A percentile compares a stretch with the other conserved stretches of the same genome.
phyloP scores from a whole-genome alignment of 2,113 vertebrate genomes.

The Paralichthys olivaceus region DNA sequence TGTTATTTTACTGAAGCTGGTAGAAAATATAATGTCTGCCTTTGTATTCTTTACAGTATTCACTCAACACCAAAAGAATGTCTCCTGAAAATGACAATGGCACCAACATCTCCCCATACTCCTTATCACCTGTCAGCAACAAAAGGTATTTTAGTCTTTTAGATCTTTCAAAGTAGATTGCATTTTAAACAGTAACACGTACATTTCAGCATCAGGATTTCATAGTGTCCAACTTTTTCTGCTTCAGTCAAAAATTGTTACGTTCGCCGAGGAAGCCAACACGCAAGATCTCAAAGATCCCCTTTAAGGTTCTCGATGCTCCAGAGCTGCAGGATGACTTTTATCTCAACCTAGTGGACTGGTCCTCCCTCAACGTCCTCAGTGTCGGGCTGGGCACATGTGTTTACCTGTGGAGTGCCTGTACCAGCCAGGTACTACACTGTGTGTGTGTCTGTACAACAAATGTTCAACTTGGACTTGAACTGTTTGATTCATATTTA shows the following conservation, averaged over 20 bases:
- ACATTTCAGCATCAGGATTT: background rate
- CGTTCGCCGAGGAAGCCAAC: background rate
- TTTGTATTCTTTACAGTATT: background rate
- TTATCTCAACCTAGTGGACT: background rate
- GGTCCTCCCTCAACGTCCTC: background rate
- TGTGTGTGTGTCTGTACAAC: background rate
- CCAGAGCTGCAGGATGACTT: background rate
- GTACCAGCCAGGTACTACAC: background rate
- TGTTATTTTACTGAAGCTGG: background rate
- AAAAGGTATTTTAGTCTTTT: background rate
- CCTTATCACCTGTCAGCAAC: background rate
- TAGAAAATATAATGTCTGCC: background rate
- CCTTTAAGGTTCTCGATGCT: background rate
- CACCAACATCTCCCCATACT: background rate
- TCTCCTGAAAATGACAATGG: background rate
- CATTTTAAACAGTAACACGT: background rate
- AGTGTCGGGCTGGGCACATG: background rate
- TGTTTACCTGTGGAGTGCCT: background rate
- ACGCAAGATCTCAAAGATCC: background rate
- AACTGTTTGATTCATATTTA: no score
- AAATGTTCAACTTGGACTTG: no score
- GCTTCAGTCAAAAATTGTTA: background rate
- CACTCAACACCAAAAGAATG: background rate
- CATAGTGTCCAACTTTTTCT: background rate
- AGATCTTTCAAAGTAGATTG: background rate